Percentiles rank a stretch among this genome's conserved stretches.
phyloP scores from a whole-genome alignment of 2,888 invertebrate genomes.

The Mesoligia furuncula region DNA sequence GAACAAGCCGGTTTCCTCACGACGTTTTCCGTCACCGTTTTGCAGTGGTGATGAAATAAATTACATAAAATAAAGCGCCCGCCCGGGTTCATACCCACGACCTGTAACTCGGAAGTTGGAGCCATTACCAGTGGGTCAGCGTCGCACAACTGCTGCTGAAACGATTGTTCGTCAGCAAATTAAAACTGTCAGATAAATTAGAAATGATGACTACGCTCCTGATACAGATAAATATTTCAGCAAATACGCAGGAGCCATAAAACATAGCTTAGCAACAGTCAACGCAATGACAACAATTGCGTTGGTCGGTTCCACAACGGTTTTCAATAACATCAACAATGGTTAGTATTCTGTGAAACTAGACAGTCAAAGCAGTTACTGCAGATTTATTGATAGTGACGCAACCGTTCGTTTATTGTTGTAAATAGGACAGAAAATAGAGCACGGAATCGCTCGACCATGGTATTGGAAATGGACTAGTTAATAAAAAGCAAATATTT shows the following conservation, averaged over 20 bases:
- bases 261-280: conserved; percentile 10
- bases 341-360: conserved; percentile 30
- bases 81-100: background rate
- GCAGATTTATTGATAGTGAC: conserved; percentile 44
- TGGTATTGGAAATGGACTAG: conserved; percentile 44
- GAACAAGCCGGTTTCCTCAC: background rate
- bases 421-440: conserved; percentile 52
- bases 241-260: background rate
- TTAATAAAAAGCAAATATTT: conserved; percentile 22
- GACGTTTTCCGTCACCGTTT: background rate
- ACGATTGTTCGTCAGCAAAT: background rate
- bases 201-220: background rate
- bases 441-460: conserved; percentile 22
- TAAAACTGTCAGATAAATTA: background rate
- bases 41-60: background rate
- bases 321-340: conserved; percentile 46
- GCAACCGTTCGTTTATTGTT: conserved; percentile 40
- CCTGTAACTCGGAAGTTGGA: background rate
- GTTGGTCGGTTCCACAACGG: conserved; percentile 22
- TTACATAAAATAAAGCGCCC: background rate
- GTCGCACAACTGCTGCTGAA: background rate
- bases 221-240: background rate
- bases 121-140: no score
- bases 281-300: conserved; percentile 9
- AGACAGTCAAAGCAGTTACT: conserved; percentile 33